Percentiles rank a stretch among this genome's conserved stretches.
phyloP scores from a whole-genome alignment of 2,113 vertebrate species.

The Ameiurus melas region DNA sequence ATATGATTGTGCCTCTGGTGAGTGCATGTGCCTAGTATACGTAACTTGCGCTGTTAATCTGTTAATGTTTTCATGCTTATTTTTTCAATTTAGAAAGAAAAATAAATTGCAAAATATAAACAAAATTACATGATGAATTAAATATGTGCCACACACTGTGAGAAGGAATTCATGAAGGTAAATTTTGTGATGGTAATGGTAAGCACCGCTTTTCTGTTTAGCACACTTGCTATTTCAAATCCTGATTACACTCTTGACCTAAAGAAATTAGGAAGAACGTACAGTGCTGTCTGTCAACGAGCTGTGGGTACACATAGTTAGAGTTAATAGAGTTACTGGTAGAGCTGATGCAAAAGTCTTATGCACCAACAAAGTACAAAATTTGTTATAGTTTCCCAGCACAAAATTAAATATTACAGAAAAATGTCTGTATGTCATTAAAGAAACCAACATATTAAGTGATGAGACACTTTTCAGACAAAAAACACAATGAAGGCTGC shows the following conservation, averaged over 20 bases:
- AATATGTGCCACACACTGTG: not conserved
- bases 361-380: no score
- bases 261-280: not conserved
- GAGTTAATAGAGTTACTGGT: not conserved
- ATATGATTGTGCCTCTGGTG: no score
- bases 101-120: not conserved
- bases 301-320: not conserved
- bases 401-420: no score
- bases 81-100: no score
- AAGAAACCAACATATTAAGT: no score
- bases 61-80: not conserved
- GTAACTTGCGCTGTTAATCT: not conserved
- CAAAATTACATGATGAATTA: not conserved
- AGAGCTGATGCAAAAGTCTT: not conserved
- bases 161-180: not conserved
- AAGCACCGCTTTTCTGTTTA: not conserved
- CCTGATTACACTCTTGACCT: not conserved
- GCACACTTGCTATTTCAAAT: not conserved
- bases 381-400: no score
- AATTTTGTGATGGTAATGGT: not conserved
- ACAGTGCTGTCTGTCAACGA: not conserved
- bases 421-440: no score
- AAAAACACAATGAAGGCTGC: no score
- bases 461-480: no score
- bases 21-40: no score